These are phyloP conservation scores for Zoroaster sp. DNA, from an alignment of 53 echinoderm and acorn worm species.

Conservation along the genomic window DNA sequence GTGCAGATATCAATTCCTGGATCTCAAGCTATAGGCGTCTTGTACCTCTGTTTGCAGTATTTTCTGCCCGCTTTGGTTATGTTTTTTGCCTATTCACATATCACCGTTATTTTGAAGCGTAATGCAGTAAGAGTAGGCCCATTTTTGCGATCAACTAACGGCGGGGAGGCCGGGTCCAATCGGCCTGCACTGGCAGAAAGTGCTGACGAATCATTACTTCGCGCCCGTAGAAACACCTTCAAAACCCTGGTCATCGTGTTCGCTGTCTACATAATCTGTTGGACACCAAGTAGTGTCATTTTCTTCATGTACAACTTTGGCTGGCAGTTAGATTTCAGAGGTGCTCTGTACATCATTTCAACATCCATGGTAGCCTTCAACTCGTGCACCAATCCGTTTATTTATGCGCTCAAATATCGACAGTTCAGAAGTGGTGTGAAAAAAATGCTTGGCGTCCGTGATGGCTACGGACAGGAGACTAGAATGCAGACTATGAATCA, in stretches of 20 bases:
- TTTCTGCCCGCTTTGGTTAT: conserved; percentile 69
- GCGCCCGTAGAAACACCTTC: conserved; percentile 38
- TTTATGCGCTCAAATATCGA: conserved; percentile 34
- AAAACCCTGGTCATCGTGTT: conserved; percentile 44
- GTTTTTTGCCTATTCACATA: conserved; percentile 58
- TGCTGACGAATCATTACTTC: background rate
- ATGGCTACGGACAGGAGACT: no score
- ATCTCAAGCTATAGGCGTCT: conserved; percentile 17
- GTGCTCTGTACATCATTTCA: background rate
- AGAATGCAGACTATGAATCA: no score
- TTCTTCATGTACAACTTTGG: conserved; percentile 45
- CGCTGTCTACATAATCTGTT: conserved; percentile 3
- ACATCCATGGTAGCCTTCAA: conserved; percentile 20
- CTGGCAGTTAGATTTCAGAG: background rate
- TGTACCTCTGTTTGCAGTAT: conserved; percentile 67
- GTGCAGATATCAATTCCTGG: background rate
- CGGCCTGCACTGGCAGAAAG: background rate
- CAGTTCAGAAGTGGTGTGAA: conserved; percentile 32
- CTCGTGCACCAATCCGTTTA: conserved; percentile 21
- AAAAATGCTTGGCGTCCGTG: no score
- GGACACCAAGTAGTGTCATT: conserved; percentile 29
- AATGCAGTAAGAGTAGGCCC: background rate
- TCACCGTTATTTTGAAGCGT: conserved; percentile 52
- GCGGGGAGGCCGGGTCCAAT: background rate
- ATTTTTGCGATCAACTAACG: background rate